These are phyloP conservation scores for Drosophila burlai DNA, from an alignment of 1,140 invertebrate species.

Conservation along the genomic window DNA sequence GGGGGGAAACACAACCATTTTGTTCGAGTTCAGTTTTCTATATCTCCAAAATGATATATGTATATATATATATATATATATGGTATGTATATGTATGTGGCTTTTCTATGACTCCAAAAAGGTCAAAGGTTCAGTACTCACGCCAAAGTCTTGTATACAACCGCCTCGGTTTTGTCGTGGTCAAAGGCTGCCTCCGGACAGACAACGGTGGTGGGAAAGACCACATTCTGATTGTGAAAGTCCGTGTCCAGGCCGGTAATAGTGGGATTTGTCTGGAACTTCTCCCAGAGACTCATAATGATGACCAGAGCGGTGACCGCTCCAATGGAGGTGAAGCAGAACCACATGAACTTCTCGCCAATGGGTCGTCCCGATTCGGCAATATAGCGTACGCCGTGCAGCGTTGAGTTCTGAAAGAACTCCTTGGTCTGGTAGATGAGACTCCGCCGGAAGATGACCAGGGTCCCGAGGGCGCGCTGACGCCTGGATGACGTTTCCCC, in stretches of 20 bases:
- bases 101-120: neutral
- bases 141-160: constrained; percentile 72
- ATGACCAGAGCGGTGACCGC: constrained; percentile 89
- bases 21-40: neutral
- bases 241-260: constrained; percentile 91
- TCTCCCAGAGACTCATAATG: constrained; percentile 90
- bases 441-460: constrained; percentile 86
- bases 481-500: constrained; percentile 21
- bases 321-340: constrained; percentile 88
- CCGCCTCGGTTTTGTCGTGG: constrained; percentile 61
- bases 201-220: constrained; percentile 89
- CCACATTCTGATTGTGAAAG: constrained; percentile 91
- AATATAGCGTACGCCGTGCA: constrained; percentile 90
- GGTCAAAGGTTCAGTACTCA: constrained; percentile 41
- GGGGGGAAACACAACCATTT: neutral
- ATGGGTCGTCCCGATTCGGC: constrained; percentile 89
- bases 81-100: too few species aligned
- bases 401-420: constrained; percentile 90
- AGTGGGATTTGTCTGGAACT: constrained; percentile 92
- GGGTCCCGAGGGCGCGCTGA: constrained; percentile 52
- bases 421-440: constrained; percentile 88
- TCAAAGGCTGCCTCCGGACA: constrained; percentile 87
- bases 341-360: constrained; percentile 91
- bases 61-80: too few species aligned
- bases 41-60: too few species aligned